Evolutionary conservation across 92 coral and sea anemone genomes (phyloP), one percentile per base, ranked within the genome.

Genomic region (Ricordea florida): DNA sequence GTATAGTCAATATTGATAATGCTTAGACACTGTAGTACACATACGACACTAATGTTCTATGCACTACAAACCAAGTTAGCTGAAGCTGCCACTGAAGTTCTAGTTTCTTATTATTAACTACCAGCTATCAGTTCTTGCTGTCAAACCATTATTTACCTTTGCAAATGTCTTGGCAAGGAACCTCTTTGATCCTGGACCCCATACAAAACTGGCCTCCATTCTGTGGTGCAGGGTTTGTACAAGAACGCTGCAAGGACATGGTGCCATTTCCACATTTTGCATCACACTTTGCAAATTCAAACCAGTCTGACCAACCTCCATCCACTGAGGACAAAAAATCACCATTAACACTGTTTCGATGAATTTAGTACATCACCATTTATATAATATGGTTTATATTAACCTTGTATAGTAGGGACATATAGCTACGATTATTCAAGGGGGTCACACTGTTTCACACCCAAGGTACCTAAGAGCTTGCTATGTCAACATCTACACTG

Each of bases 191-290:
- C n/a, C 14, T 14, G 31, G 10, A 4, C n/a, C 80, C 70, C 22
- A 14, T 13, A 24, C 80, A 73, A 34, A 73, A 6, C 17, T 73
- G 5, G 0, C 80, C 80, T n/a, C 70, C 70, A 44, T 73, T 59
- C 34, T 73, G 22, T 30, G 80, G 70, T 22, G 43, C 18, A 10
- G 80, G 80, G 45, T 73, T 73, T 22, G 59, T 7, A 73, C 80
- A 73, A 10, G 0, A 0, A 6, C 80, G 80, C 33, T 22, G 40
- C 22, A 44, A 31, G 58, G 33, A 36, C 67, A 35, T 44, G 17
- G 59, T 73, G 7, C 80, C 80, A 73, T 35, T 59, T 6, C 80
- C 80, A 59, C 80, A 73, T n/a, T 59, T 60, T 3, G 69, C 69
- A 15, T 22, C 10, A 48, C 80, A 73, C 1, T 51, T 40, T 32